These are phyloP conservation scores for Scrobipalpa atriplicella DNA, from an alignment of 2,888 invertebrate genomes.

Conservation along the genomic window DNA sequence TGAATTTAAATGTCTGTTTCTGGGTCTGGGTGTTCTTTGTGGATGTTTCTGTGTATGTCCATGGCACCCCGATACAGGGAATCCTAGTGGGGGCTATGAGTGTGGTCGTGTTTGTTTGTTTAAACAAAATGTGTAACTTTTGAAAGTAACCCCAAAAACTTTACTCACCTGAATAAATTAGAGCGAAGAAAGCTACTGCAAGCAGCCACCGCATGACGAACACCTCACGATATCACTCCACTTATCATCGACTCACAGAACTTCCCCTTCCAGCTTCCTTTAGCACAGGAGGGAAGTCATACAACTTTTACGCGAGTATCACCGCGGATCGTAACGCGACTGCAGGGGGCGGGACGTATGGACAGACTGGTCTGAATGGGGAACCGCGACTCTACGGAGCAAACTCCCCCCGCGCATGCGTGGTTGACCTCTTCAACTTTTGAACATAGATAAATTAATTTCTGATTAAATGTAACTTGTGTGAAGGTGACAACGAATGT, in stretches of 20 bases:
- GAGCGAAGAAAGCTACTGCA: conserved; percentile 52
- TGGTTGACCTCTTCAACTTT: conserved; percentile 32
- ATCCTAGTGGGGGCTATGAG: too few relatives aligned
- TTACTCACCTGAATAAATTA: conserved; percentile 58
- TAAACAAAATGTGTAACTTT: too few relatives aligned
- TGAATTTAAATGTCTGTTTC: too few relatives aligned
- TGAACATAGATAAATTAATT: not conserved
- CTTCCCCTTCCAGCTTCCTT: conserved; percentile 23
- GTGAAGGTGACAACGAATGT: too few relatives aligned
- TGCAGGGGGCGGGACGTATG: conserved; percentile 51
- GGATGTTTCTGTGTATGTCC: too few relatives aligned
- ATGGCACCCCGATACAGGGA: too few relatives aligned
- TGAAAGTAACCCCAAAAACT: not conserved
- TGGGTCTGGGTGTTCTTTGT: too few relatives aligned
- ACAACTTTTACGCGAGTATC: conserved; percentile 61
- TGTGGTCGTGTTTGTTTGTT: too few relatives aligned
- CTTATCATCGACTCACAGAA: conserved; percentile 49
- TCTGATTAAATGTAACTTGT: not conserved
- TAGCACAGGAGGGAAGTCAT: conserved; percentile 19
- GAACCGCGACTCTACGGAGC: conserved; percentile 29
- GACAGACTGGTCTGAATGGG: conserved; percentile 54
- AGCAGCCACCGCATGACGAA: conserved; percentile 65
- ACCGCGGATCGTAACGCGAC: conserved; percentile 38
- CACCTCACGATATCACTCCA: conserved; percentile 50
- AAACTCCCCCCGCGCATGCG: conserved; percentile 63